These are phyloP conservation scores for Leistus spinibarbis DNA, from an alignment of 2,888 invertebrate species.

Conservation along the genomic window DNA sequence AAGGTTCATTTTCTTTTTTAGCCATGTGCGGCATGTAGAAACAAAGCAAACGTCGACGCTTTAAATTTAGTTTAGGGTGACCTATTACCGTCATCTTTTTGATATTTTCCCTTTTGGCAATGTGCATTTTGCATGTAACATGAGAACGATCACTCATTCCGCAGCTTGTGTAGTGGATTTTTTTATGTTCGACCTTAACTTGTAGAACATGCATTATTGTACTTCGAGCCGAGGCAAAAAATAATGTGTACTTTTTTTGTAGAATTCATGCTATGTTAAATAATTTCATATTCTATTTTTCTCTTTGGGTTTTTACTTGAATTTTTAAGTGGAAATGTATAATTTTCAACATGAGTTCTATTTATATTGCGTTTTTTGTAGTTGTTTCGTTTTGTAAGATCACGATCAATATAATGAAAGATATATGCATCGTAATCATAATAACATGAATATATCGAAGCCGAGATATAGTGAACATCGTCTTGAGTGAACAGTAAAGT, in stretches of 20 bases:
- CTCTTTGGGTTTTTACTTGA: neutral
- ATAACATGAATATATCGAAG: too few relatives aligned
- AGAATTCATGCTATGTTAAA: neutral
- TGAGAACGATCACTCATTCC: conserved; percentile 26
- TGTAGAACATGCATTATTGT: neutral
- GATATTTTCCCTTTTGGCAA: conserved; percentile 23
- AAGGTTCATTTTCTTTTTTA: neutral
- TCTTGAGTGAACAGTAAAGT: too few relatives aligned
- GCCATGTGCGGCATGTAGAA: neutral
- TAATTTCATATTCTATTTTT: neutral
- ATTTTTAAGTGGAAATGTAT: neutral
- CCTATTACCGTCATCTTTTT: conserved; percentile 10
- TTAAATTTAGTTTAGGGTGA: neutral
- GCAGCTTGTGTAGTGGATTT: neutral
- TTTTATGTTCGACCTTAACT: neutral
- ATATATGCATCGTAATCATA: too few relatives aligned
- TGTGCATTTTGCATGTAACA: conserved; percentile 26
- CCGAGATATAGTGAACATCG: too few relatives aligned
- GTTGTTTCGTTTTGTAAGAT: too few relatives aligned
- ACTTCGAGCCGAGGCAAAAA: neutral
- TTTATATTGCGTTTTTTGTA: too few relatives aligned
- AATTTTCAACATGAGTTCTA: too few relatives aligned
- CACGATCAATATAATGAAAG: too few relatives aligned
- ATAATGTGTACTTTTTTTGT: neutral
- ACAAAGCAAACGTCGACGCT: neutral